Base-by-base conservation (phyloP, 2,888 invertebrate species). In the Baronia brevicornis region DNA sequence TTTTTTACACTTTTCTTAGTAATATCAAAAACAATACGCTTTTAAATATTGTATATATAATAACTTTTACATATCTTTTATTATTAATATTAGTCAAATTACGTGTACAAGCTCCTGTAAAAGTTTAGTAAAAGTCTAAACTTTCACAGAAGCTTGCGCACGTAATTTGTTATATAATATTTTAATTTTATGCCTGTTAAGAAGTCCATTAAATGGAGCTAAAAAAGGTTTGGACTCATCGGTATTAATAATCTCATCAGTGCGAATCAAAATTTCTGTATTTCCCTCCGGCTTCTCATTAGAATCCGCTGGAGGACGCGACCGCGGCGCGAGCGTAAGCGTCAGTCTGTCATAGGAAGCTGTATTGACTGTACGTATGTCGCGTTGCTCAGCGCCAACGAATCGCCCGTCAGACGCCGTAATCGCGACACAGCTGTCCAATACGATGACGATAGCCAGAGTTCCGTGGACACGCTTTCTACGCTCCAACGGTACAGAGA, bases 401-500 rank as follows among this genome's bases (percentile, higher is more conserved):
- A 29, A 33, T 25, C 49, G 41, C 42, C 41, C 41, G 43, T 29
- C 33, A 41, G 33, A 43, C 48, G 50, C 44, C 44, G 43, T 42
- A 49, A 42, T 45, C 42, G 37, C 48, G 37, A 40, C 38, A 29
- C 28, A 38, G 43, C 41, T 48, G 50, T 40, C 46, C 46, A 45
- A 47, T 53, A 61, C 60, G 60, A 69, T 68, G 70, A 60, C 55
- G 52, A 52, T 51, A 51, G 60, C 54, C 51, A 46, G 51, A 46
- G 43, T 50, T 41, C 44, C 41, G 50, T 51, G 45, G 47, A 55
- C 54, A 51, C 63, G 45, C 74, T 80, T 77, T 79, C 78, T 75
- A 70, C 62, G 46, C 54, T 54, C 52, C 64, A 69, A 66, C 74
- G 70, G 74, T 66, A 72, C 63, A 58, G 48, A 50, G 48, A 42